Evolutionary conservation across 2,113 vertebrate genomes (phyloP).

Genomic region (Microtus oregoni): DNA sequence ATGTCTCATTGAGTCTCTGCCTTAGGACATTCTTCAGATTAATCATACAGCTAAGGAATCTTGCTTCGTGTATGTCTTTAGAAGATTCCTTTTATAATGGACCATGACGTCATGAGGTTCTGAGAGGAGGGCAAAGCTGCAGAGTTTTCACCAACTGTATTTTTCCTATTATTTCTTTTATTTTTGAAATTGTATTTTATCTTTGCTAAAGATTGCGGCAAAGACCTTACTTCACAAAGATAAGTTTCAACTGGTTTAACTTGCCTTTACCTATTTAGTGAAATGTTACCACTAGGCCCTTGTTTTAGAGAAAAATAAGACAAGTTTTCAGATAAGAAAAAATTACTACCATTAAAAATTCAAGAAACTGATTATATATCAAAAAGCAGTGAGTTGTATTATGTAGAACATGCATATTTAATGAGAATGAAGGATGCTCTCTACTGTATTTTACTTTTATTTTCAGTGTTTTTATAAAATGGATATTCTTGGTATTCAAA

Average conservation of each 20-base stretch:
- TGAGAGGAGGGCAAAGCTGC: not conserved
- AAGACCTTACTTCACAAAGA: slow-evolving; percentile 45
- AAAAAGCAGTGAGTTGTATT: not conserved
- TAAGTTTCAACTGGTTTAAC: slow-evolving; percentile 1
- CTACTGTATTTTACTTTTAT: slow-evolving; percentile 3
- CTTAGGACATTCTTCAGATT: not conserved
- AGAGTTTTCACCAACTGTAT: not conserved
- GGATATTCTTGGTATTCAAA: not conserved
- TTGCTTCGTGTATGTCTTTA: not conserved
- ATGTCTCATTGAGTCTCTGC: not conserved
- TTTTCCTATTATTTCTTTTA: not conserved
- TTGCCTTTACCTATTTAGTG: slow-evolving; percentile 6
- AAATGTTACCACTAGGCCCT: not conserved
- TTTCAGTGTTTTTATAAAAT: not conserved
- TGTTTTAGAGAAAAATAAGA: slow-evolving; percentile 8
- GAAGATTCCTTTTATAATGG: not conserved
- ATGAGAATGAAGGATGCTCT: not conserved
- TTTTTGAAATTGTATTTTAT: not conserved
- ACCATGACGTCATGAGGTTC: not conserved
- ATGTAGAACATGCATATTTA: not conserved
- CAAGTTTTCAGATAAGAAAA: slow-evolving; percentile 57
- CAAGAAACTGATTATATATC: not conserved
- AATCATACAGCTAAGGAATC: not conserved
- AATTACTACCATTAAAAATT: not conserved
- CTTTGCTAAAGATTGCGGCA: slow-evolving; percentile 41